Evolutionary conservation across 2,797 vertebrate genomes (phyloP).

Genomic region (Pagetopsis macropterus): DNA sequence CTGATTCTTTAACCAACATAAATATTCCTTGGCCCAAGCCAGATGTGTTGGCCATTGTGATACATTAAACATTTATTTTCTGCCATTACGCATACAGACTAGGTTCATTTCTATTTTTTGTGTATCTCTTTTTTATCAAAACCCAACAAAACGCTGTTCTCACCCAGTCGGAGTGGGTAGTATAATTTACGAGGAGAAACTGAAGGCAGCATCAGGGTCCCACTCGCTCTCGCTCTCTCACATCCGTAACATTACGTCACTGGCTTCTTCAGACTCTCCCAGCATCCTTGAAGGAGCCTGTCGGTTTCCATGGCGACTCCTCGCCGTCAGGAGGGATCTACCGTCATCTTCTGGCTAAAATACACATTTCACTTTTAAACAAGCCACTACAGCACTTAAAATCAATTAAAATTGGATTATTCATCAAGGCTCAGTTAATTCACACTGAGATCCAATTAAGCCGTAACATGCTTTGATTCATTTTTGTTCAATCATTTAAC

Average conservation of each 20-base stretch:
- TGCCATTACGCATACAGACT: not conserved
- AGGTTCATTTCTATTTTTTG: not conserved
- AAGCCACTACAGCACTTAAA: not conserved
- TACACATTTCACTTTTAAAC: not conserved
- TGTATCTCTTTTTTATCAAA: not conserved
- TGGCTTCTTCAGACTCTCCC: conserved; percentile 58
- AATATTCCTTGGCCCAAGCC: not conserved
- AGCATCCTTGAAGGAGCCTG: conserved; percentile 74
- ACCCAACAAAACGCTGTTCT: not conserved
- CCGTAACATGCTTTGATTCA: not conserved
- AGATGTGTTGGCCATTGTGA: not conserved
- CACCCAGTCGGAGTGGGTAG: accelerated
- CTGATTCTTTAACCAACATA: not conserved
- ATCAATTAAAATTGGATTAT: conserved; percentile 5
- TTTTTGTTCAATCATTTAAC: not conserved
- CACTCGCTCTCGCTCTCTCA: conserved; percentile 55
- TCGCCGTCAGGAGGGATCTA: conserved; percentile 1
- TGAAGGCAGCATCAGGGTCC: conserved; percentile 66
- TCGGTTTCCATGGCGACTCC: conserved; percentile 85
- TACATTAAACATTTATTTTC: not conserved
- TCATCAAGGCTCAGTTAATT: not conserved
- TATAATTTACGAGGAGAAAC: conserved; percentile 1
- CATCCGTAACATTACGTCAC: conserved; percentile 81
- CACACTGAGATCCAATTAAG: not conserved
- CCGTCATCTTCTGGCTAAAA: conserved; percentile 64